Base-by-base conservation (phyloP, 1,140 invertebrate species). In the Musca vetustissima region DNA sequence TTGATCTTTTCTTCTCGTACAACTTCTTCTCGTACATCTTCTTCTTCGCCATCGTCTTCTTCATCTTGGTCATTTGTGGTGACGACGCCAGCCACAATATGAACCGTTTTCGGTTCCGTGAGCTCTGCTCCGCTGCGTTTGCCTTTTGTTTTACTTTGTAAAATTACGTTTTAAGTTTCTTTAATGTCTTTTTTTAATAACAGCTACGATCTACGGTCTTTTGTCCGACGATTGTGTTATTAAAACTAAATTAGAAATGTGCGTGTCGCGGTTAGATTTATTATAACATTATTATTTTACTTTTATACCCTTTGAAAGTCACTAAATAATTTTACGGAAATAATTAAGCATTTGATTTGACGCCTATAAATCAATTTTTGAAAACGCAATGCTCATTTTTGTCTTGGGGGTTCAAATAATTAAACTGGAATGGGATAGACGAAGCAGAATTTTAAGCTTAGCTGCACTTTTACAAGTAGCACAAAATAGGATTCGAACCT, bases 211-310 rank as follows among this genome's bases (percentile, higher is more conserved):
- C 28, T 28, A 4, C 8, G 28, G 3, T 3, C 11, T 43, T 43
- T 43, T 43, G 4, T 9, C 11, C 11, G 36, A 43, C 4, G 36
- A 43, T 61, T 61, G 57, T 61, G 28, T 61, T 61, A 61, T 61
- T 61, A 61, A 61, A 61, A 36, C 57, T 61, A 61, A 61, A 61
- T 61, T 61, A 61, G 32, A 43, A 36, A 61, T 24, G 36, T 61
- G 57, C 57, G 57, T 61, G 57, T 32, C 36, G 57, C 36, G 57
- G 57, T 61, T 61, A 36, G 28, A 61, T 61, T 61, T 61, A 61
- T 61, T 43, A 61, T 11, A n/a, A n/a, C n/a, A 43, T 13, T 4
- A 13, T 8, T 4, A 43, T 43, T 43, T 43, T 11, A 43, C 36
- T 43, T 43, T 43, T 9, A 28, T 28, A 28, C 3, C 3, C 8